Base-by-base conservation (phyloP, 2,113 vertebrate species). In the Oenanthe oenanthe region DNA sequence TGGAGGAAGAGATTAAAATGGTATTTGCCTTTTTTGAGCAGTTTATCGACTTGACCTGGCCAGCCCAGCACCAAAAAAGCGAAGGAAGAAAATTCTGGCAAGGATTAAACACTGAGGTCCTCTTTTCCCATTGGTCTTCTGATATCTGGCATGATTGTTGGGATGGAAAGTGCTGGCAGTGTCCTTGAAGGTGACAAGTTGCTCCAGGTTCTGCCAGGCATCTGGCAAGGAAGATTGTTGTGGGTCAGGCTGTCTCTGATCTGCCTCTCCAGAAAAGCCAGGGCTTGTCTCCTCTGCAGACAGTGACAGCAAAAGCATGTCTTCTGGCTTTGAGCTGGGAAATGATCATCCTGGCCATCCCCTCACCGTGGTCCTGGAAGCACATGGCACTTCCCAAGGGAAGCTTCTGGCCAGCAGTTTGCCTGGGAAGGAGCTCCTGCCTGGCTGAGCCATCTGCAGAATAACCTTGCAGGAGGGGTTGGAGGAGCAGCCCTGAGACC, bases 1-100 rank as follows among this genome's bases (percentile, higher is more conserved):
- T 89, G 5, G 2, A 86, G 87, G 80, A 92, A 89, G 48, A 94
- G 70, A 88, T 84, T 94, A 91, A 84, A 93, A 38, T 1, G 2
- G n/a, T 93, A 85, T 87, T 75, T 85, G 82, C 81, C 43, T 77
- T 87, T 94, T 88, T 18, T 76, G 56, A 70, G 54, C 26, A 61
- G 62, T 89, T 89, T 73, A 57, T 87, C 6, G 22, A 54, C 25
- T 81, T 60, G n/a, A 87, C n/a, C 21, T 63, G 36, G 57, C 50
- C 70, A 93, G 24, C 53, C 15, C 47, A 87, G 51, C 47, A 63
- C 15, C 22, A 75, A 78, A 70, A 75, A 75, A 67, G 10, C 32
- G 75, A 73, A 81, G n/a, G 38, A 84, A 66, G 57, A 71, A 85
- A 61, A 28, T 57, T 13, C 43, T 54, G 42, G 20, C 53, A 56